Conservation (phyloP, 2,113 vertebrate genomes). For the Penelope pileata region DNA sequence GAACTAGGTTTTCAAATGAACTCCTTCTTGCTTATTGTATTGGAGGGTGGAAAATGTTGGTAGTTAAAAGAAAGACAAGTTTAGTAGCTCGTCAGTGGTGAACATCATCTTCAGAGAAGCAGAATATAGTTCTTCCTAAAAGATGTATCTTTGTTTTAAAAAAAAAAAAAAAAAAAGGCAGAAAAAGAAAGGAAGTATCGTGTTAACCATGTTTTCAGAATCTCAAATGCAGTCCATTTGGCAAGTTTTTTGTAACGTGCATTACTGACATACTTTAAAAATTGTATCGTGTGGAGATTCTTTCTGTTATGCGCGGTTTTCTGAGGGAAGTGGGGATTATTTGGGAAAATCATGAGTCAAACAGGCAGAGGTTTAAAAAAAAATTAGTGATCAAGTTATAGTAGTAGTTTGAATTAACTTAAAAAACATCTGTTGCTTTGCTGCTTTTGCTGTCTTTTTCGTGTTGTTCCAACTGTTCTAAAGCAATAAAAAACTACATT, state of each 20-base stretch:
- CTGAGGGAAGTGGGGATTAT: not conserved
- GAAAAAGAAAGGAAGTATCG: not conserved
- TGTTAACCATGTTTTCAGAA: not conserved
- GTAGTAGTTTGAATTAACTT: not conserved
- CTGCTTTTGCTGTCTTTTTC: not conserved
- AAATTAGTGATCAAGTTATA: not conserved
- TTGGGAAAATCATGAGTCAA: not conserved
- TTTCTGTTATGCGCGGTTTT: not conserved
- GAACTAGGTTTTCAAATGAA: not conserved
- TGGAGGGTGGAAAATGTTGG: not conserved
- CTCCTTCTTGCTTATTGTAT: not conserved
- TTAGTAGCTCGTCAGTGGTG: not conserved
- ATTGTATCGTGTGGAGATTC: not conserved
- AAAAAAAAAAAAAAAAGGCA: not conserved
- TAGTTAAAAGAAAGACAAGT: not conserved
- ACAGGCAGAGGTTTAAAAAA: not conserved
- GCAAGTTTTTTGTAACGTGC: not conserved
- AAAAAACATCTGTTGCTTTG: not conserved
- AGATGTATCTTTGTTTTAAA: not conserved
- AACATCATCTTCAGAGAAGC: not conserved
- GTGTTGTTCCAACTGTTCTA: not conserved
- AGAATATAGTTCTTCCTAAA: not conserved
- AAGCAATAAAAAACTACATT: not conserved
- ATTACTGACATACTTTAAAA: not conserved
- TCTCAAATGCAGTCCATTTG: not conserved